Percentiles rank a stretch among this genome's conserved stretches.
Evolutionary conservation across 2,888 invertebrate genomes (phyloP).

Genomic region (Autographa gamma): DNA sequence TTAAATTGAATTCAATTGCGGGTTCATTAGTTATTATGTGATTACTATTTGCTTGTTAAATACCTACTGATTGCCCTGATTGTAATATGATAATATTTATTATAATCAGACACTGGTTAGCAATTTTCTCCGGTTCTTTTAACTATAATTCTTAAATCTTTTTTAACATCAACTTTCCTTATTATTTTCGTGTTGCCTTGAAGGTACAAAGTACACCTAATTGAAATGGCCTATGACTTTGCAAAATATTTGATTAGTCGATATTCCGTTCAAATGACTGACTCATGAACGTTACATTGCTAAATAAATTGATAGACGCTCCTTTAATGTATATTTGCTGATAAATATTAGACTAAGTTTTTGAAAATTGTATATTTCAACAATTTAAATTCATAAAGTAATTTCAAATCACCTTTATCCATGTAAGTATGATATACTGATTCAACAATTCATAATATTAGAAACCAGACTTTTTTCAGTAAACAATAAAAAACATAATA

Average conservation of each 20-base stretch:
- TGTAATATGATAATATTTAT: constrained; percentile 13
- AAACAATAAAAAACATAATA: constrained; percentile 21
- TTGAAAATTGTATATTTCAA: background rate
- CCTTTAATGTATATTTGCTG: background rate
- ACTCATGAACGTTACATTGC: constrained; percentile 25
- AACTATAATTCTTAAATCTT: constrained; percentile 35
- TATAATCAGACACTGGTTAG: constrained; percentile 7
- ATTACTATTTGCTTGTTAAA: too few relatives aligned
- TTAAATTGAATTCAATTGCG: too few relatives aligned
- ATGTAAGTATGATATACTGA: constrained; percentile 12
- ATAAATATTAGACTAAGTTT: background rate
- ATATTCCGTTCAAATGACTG: constrained; percentile 25
- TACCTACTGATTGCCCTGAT: too few relatives aligned
- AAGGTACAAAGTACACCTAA: background rate
- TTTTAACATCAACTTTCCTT: constrained; percentile 36
- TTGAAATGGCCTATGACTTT: constrained; percentile 14
- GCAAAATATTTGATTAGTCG: constrained; percentile 16
- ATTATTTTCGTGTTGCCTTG: constrained; percentile 27
- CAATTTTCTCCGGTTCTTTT: too few relatives aligned
- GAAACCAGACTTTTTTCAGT: constrained; percentile 18
- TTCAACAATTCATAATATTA: constrained; percentile 12
- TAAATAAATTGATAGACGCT: background rate
- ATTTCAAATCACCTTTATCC: background rate
- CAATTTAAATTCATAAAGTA: background rate
- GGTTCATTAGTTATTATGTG: too few relatives aligned